These are phyloP conservation scores for Poliocrania exsul DNA, from an alignment of 2,797 vertebrate genomes.

Conservation along the genomic window DNA sequence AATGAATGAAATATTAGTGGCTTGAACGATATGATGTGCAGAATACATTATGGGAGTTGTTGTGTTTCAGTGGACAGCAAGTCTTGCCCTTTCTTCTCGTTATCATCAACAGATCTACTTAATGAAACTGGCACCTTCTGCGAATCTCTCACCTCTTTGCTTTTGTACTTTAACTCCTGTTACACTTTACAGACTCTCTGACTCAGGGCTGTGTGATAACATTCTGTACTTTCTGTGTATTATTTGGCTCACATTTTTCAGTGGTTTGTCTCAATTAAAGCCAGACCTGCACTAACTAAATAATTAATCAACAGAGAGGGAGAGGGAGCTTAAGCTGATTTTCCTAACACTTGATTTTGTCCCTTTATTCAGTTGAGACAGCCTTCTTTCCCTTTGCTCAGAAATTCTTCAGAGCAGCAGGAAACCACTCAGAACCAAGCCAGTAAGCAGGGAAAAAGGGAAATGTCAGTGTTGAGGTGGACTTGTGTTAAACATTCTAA, in stretches of 20 bases:
- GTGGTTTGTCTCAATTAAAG: conserved; percentile 14
- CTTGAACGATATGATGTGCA: conserved; percentile 49
- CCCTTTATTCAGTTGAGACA: neutral
- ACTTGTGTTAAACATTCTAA: neutral
- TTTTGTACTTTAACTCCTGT: conserved; percentile 47
- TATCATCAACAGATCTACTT: conserved; percentile 55
- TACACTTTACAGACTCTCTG: neutral
- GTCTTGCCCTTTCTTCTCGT: conserved; percentile 42
- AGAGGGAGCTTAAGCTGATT: neutral
- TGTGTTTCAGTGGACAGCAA: conserved; percentile 42
- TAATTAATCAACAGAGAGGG: neutral
- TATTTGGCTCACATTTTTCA: neutral
- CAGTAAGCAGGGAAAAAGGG: neutral
- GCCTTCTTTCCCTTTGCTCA: neutral
- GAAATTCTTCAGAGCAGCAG: neutral
- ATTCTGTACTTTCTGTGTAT: neutral
- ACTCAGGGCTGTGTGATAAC: neutral
- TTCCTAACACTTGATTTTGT: neutral
- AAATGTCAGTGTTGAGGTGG: neutral
- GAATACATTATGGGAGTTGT: conserved; percentile 74
- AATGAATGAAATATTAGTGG: conserved; percentile 81
- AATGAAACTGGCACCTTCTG: conserved; percentile 60
- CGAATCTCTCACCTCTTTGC: conserved; percentile 45
- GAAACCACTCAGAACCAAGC: neutral
- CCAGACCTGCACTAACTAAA: neutral